Evolutionary conservation across 1,140 invertebrate genomes (phyloP), one percentile per base, ranked within the genome.

Genomic region (Drosophila eugracilis): DNA sequence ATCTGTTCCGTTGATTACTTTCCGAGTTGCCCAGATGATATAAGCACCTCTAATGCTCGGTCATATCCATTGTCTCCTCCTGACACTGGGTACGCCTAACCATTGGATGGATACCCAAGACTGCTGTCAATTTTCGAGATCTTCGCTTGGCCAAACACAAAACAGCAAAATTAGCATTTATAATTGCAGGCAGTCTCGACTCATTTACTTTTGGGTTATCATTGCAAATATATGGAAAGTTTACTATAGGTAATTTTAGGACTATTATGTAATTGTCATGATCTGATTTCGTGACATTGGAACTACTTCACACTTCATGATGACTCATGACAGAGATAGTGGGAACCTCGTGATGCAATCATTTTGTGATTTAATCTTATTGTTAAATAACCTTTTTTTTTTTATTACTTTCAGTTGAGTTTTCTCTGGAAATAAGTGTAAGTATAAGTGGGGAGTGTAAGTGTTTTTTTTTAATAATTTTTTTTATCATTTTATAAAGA

Each of bases 131-230:
- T 69, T 54, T 37, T 32, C 62, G 21, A 37, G 63, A 37, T 36
- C n/a, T 42, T 42, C 37, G 36, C 34, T 15, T 63, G 44, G 57
- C 34, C 45, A 44, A 28, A 42, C 34, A 42, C 53, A 34, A 49
- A 71, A 70, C 70, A 70, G 52, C 67, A 71, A 34, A 49, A 71
- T 71, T 71, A 70, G 52, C 67, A 71, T 71, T 32, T 44, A 28
- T 71, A 71, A 71, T 71, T 70, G 32, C 39, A 49, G 36, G 22
- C 32, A 34, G 59, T 36, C 34, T 30, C 30, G 42, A 63, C 42
- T 65, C 41, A 65, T 39, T 66, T 65, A 36, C 49, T 9, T 14
- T 5, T n/a, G n/a, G n/a, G 19, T 24, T 32, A 54, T 36, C 19
- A 49, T 49, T 55, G 12, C n/a, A n/a, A n/a, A n/a, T n/a, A 41